Evolutionary conservation across 2,797 vertebrate species (phyloP).

Genomic region (Arrhamphus sclerolepis): DNA sequence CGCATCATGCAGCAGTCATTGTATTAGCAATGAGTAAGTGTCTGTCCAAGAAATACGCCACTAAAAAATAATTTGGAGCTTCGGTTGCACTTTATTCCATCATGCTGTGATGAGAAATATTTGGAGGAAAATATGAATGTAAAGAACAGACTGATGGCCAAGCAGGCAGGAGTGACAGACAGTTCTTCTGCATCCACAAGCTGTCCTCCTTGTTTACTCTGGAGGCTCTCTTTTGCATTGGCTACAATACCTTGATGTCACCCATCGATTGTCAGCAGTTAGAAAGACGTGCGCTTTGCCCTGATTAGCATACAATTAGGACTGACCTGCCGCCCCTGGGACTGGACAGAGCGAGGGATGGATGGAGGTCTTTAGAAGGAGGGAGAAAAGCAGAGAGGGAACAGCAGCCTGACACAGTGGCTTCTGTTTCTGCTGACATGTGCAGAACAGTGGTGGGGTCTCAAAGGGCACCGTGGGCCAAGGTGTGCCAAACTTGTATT

Average conservation of each 20-base stretch:
- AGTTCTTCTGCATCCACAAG: conserved; percentile 45
- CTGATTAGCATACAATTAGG: conserved; percentile 84
- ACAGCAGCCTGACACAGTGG: conserved; percentile 66
- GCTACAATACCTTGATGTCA: conserved; percentile 75
- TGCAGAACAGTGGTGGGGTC: conserved; percentile 67
- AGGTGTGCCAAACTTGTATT: conserved; percentile 79
- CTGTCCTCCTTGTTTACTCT: conserved; percentile 70
- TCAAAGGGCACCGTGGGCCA: conserved; percentile 70
- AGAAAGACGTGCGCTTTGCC: conserved; percentile 69
- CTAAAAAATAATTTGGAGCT: not conserved
- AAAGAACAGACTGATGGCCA: conserved; percentile 13
- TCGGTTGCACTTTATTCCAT: not conserved
- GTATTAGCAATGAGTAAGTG: conserved; percentile 21
- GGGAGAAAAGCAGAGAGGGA: conserved; percentile 29
- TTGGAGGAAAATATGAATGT: conserved; percentile 7
- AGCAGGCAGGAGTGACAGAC: conserved; percentile 38
- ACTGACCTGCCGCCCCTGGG: conserved; percentile 77
- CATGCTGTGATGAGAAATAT: not conserved
- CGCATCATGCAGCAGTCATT: conserved; percentile 10
- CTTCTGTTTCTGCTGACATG: conserved; percentile 79
- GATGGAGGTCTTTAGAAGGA: conserved; percentile 59
- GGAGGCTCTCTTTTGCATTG: conserved; percentile 72
- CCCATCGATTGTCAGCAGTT: conserved; percentile 79
- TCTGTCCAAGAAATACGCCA: conserved; percentile 23
- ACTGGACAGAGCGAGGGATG: conserved; percentile 57